A percentile compares a stretch with the other conserved stretches of the same genome.
Evolutionary conservation across 1,140 invertebrate species (phyloP).

Genomic region (Drosophila azteca): DNA sequence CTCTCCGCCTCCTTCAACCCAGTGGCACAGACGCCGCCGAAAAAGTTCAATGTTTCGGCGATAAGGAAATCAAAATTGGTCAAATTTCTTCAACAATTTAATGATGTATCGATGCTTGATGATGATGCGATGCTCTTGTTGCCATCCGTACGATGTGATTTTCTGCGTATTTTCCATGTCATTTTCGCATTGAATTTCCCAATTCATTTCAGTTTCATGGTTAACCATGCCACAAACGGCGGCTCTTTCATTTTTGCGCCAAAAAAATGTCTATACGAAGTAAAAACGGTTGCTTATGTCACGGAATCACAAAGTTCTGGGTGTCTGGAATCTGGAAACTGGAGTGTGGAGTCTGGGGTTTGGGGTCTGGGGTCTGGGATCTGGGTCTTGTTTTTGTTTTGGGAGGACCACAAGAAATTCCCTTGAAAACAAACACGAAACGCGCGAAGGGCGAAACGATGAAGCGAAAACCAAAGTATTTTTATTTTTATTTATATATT

Average conservation of each 20-base stretch:
- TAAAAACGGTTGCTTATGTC: conserved; percentile 39
- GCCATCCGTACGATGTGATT: conserved; percentile 66
- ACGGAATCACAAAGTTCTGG: conserved; percentile 34
- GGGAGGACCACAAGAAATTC: conserved; percentile 8
- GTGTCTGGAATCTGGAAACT: conserved; percentile 3
- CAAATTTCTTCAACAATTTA: conserved; percentile 30
- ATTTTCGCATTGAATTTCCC: conserved; percentile 79
- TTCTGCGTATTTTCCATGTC: conserved; percentile 83
- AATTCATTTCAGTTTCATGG: conserved; percentile 80
- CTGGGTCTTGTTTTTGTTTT: background rate
- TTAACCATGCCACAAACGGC: conserved; percentile 35
- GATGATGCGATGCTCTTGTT: conserved; percentile 30
- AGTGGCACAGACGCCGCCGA: background rate
- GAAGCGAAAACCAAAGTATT: conserved; percentile 3
- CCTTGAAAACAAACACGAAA: conserved; percentile 1
- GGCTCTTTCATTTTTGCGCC: conserved; percentile 65
- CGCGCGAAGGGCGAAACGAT: too few species aligned
- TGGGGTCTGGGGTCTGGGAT: conserved; percentile 9
- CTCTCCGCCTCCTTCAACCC: too few species aligned
- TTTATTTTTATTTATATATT: too few species aligned
- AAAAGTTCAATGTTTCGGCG: too few species aligned
- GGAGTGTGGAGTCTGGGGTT: background rate
- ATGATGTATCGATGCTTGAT: conserved; percentile 1
- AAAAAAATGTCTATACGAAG: conserved; percentile 51
- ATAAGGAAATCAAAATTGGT: conserved; percentile 24